phyloP scores from a whole-genome alignment of 2,797 vertebrate genomes.

The Artibeus lituratus region DNA sequence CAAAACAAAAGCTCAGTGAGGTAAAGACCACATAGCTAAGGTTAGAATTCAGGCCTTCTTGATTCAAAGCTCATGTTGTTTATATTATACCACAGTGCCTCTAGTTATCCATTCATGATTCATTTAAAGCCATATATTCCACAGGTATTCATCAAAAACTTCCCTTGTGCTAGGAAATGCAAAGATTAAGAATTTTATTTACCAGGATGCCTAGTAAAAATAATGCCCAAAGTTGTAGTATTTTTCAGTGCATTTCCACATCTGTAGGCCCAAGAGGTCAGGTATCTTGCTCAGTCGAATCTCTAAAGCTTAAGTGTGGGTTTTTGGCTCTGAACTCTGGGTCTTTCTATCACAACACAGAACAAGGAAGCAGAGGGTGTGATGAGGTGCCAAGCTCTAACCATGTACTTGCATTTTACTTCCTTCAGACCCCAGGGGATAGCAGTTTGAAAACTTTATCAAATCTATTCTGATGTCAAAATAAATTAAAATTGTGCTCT shows the following conservation, averaged over 20 bases:
- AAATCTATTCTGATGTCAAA: conserved; percentile 14
- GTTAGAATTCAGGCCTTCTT: not conserved
- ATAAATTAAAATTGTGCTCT: conserved; percentile 38
- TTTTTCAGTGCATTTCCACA: not conserved
- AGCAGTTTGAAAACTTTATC: not conserved
- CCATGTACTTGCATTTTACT: not conserved
- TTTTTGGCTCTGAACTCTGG: not conserved
- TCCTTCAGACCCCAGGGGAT: not conserved
- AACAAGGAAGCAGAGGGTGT: not conserved
- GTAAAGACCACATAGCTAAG: not conserved
- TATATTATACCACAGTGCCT: not conserved
- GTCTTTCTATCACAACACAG: not conserved
- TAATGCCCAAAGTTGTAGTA: not conserved
- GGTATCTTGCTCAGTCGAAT: not conserved
- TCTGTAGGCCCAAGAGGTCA: not conserved
- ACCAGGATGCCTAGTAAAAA: not conserved
- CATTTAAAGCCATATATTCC: not conserved
- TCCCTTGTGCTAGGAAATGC: not conserved
- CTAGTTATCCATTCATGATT: not conserved
- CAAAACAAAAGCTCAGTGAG: not conserved
- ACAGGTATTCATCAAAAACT: not conserved
- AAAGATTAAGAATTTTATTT: not conserved
- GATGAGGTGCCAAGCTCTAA: not conserved
- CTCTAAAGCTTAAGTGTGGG: not conserved
- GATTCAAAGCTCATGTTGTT: not conserved